Evolutionary conservation across 2,888 invertebrate species (phyloP).

Genomic region (Idaea aversata): DNA sequence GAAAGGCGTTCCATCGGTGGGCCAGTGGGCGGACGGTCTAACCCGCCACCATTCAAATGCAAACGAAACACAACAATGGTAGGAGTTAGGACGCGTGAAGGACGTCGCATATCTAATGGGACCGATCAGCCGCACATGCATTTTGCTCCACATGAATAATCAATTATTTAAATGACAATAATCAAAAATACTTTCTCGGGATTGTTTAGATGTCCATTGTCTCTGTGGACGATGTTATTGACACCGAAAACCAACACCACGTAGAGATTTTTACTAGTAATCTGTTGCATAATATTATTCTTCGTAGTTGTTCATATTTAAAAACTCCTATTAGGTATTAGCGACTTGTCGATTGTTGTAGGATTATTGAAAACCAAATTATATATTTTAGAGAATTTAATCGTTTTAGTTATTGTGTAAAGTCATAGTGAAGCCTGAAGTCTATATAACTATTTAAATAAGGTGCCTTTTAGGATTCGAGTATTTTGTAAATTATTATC

Average conservation of each 20-base stretch:
- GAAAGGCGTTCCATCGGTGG: constrained; percentile 54
- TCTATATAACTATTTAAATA: constrained; percentile 76
- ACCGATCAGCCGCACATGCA: constrained; percentile 71
- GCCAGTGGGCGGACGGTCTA: constrained; percentile 63
- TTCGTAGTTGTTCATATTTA: constrained; percentile 77
- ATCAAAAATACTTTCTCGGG: constrained; percentile 65
- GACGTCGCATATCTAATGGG: constrained; percentile 75
- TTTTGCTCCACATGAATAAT: constrained; percentile 77
- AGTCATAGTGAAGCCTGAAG: constrained; percentile 78
- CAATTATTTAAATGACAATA: constrained; percentile 76
- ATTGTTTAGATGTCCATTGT: constrained; percentile 46
- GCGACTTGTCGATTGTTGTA: constrained; percentile 75
- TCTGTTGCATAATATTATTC: constrained; percentile 79
- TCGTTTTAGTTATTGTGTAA: constrained; percentile 76
- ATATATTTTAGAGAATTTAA: constrained; percentile 79
- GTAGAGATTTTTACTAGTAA: constrained; percentile 63
- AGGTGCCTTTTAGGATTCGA: constrained; percentile 75
- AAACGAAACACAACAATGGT: constrained; percentile 75
- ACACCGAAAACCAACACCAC: constrained; percentile 59
- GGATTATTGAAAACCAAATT: constrained; percentile 79
- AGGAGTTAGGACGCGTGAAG: constrained; percentile 79
- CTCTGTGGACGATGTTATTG: constrained; percentile 35
- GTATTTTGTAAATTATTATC: constrained; percentile 76
- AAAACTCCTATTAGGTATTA: constrained; percentile 78
- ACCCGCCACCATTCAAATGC: constrained; percentile 73